Base-by-base conservation (phyloP, 1,140 invertebrate genomes). In the Brachionus rotundiformis region DNA sequence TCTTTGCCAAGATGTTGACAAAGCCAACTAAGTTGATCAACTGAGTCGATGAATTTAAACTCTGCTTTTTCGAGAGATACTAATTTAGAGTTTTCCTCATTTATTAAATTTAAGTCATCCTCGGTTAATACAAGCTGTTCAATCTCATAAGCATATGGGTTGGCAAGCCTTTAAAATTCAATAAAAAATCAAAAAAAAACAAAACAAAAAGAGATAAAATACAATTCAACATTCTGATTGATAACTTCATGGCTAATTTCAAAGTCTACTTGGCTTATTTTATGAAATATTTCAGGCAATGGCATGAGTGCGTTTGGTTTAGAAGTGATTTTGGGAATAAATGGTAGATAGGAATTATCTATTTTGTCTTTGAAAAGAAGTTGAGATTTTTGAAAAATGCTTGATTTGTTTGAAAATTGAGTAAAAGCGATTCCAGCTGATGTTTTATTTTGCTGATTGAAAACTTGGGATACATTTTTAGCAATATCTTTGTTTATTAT, bases 261-360 rank as follows among this genome's bases (percentile, higher is more conserved):
- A 31, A 44, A 44, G 11, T 83, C 59, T 87, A 85, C 59, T 33
- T 36, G 16, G 8, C 31, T 31, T 84, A 44, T 90, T 89, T 44
- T 39, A 3, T 79, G 36, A 16, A 68, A 71, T n/a, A 65, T 39
- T 86, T 86, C 86, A 84, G 85, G 83, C 25, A 97, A 86, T 0
- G 94, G 93, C 85, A 93, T 93, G 0, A 94, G 85, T 7, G 92
- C 92, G 88, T 98, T 94, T 0, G 94, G 95, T 88, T 98, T 98
- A 11, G 93, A 91, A 61, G 90, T 92, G 11, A 98, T 91, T 83
- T 91, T 90, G 0, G 95, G 95, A 61, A 92, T 87, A 91, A 95
- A 98, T 16, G 93, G 90, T 59, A 88, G 90, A 63, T 84, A 47
- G 23, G 88, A 91, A 84, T 97, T 97, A 86, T 96, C 93, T 44